Base-by-base conservation (phyloP, 2,888 invertebrate genomes). In the Pheosia gnoma region DNA sequence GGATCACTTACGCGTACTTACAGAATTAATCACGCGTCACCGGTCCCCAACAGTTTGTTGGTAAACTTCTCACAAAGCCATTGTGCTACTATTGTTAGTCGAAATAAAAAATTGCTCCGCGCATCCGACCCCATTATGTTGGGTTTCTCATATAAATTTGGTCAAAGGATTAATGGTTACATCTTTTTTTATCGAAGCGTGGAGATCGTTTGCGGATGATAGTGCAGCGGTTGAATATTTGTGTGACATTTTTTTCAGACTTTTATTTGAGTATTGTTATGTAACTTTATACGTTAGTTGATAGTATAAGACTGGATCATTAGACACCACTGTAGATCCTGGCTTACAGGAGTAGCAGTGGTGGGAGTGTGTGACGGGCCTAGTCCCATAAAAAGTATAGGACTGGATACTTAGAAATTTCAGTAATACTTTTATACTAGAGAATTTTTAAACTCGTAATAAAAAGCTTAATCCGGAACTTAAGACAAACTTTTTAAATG, bases 1-100 rank as follows among this genome's bases (percentile, higher is more conserved):
- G 85, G 85, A 84, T 83, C 83, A 86, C 82, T 86, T 85, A 87
- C 79, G 78, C 80, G 75, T 80, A 88, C 89, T 87, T 87, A 84
- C 81, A 75, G 83, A 88, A 91, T 90, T 91, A 90, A 92, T 92
- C 91, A 90, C 87, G 87, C 84, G 81, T 82, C 80, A 75, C 82
- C 82, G 36, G 83, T 87, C 85, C 86, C 82, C 79, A 69, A 76
- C 76, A 70, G 82, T 84, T 80, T 93, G 93, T 92, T 92, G 90
- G 92, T 90, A 93, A 90, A 93, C 93, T 91, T 81, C 78, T 79
- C 75, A 89, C 88, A 88, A 89, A 83, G 68, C 72, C 74, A 86
- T 81, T 81, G 81, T 88, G 82, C 82, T 58, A 58, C 76, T 70
- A 81, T 87, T 86, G 86, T 88, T 75, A 59, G 53, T 55, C 52